Base-by-base conservation (phyloP, 2,113 vertebrate genomes). In the Prochilodus magdalenae region DNA sequence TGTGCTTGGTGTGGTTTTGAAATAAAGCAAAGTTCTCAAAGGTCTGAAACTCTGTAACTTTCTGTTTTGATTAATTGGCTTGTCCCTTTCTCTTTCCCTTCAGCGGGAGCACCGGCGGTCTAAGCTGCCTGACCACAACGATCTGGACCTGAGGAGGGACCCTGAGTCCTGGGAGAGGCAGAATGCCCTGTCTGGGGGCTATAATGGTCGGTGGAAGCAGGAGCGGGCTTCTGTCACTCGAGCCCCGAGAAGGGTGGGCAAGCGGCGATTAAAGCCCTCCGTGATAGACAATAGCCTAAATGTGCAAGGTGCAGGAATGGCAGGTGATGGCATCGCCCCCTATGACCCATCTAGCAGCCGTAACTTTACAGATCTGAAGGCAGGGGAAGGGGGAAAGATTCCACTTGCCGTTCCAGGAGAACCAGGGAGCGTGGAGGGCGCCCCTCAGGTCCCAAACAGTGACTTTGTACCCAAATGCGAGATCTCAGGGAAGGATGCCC, bases 351-450 rank as follows among this genome's bases (percentile, higher is more conserved):
- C 96, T 5, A 95, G 94, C 90, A 95, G 87, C 84, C 95, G 94
- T 77, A 99, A 98, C 93, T 90, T 96, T 81, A 97, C 94, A 0
- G 95, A 94, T 0, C 63, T 36, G 1, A 90, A 85, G 5, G 93
- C 71, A 0, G 91, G 80, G 0, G 81, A 92, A 0, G 96, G 95
- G 0, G 93, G 60, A 1, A 90, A 69, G n/a, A 69, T 94, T 24
- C 93, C 93, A 0, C 26, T 91, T 1, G 94, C 90, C n/a, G 91
- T 94, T 13, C 95, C 95, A 0, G 96, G 97, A 0, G 98, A 99
- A 88, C 95, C 95, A 0, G 98, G 97, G 82, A 99, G 98, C 0
- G 97, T 99, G 89, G 98, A 97, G 75, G 97, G 97, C 0, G 97
- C 94, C 0, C 95, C 97, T 3, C 97, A 96, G 86, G 92, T 94